A percentile compares a stretch with the other conserved stretches of the same genome.
Evolutionary conservation across 2,888 invertebrate genomes (phyloP).

Genomic region (Agelastica alni): DNA sequence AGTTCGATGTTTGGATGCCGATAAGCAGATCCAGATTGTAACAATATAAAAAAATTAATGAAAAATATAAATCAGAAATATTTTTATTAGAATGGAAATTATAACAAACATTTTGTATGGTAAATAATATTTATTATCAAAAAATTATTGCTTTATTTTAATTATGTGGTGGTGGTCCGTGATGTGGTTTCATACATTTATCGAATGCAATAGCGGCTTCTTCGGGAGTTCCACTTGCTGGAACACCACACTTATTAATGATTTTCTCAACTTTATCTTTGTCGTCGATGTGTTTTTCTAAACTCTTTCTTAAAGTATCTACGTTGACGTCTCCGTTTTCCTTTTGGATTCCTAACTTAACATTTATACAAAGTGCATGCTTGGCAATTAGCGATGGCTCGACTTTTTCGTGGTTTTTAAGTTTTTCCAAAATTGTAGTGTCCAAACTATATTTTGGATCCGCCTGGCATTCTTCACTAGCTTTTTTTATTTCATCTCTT

Average conservation of each 20-base stretch:
- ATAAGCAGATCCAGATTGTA: too few relatives aligned
- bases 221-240: neutral
- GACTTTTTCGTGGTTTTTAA: constrained; percentile 21
- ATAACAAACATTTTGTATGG: too few relatives aligned
- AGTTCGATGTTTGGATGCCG: too few relatives aligned
- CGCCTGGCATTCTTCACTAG: constrained; percentile 23
- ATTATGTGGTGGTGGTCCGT: neutral
- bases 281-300: neutral
- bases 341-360: neutral
- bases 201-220: neutral
- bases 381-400: too few relatives aligned
- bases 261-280: neutral
- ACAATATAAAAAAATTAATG: too few relatives aligned
- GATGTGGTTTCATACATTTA: neutral
- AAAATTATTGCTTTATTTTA: too few relatives aligned
- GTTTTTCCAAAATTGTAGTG: constrained; percentile 18
- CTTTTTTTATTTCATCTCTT: constrained; percentile 16
- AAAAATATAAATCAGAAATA: too few relatives aligned
- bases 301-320: neutral
- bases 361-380: neutral
- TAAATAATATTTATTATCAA: too few relatives aligned
- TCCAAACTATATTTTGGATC: constrained; percentile 19
- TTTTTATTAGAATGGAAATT: too few relatives aligned
- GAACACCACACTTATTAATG: neutral
- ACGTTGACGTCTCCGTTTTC: neutral